phyloP scores from a whole-genome alignment of 2,888 invertebrate species.

The Corythucha ciliata region DNA sequence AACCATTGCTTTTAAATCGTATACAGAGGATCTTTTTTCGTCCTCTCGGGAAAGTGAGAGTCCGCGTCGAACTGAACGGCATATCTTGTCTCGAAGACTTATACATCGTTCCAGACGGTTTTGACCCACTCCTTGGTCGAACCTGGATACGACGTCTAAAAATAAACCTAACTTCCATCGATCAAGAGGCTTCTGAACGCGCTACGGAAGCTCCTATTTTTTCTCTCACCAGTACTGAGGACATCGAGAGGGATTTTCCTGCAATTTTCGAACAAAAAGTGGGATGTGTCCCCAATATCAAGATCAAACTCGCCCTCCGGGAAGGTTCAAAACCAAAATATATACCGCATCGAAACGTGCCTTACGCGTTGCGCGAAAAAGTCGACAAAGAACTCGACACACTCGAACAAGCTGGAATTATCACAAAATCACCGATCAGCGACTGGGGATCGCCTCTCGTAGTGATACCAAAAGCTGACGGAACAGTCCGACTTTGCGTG shows the following conservation, averaged over 20 bases:
- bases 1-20: no score
- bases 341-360: slow-evolving; percentile 5
- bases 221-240: no score
- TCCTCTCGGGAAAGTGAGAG: no score
- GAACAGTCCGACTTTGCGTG: slow-evolving; percentile 23
- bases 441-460: slow-evolving; percentile 26
- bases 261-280: neutral
- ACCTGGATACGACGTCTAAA: no score
- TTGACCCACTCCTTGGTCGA: no score
- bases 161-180: no score
- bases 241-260: neutral
- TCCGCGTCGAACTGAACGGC: no score
- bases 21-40: no score
- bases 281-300: slow-evolving; percentile 9
- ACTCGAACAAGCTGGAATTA: slow-evolving; percentile 24
- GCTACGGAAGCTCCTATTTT: no score
- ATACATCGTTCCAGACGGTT: no score
- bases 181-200: no score
- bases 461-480: slow-evolving; percentile 8
- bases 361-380: slow-evolving; percentile 18
- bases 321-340: neutral
- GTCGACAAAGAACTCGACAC: slow-evolving; percentile 25
- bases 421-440: slow-evolving; percentile 16
- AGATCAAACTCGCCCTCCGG: slow-evolving; percentile 4
- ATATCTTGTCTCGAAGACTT: no score